Evolutionary conservation across 2,113 vertebrate species (phyloP).

Genomic region (Tyto alba): DNA sequence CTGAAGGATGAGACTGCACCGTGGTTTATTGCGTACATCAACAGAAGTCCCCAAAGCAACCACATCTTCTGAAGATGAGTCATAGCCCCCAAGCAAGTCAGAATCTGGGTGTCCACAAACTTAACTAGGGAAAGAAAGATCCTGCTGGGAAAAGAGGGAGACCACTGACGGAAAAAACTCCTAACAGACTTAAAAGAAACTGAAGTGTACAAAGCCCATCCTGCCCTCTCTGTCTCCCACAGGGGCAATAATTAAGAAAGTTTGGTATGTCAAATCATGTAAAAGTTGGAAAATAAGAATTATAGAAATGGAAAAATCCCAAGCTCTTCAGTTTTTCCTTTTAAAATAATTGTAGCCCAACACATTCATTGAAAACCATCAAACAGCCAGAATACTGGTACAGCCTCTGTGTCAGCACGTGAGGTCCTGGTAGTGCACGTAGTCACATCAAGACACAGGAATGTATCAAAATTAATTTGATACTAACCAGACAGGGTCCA

Average conservation of each 20-base stretch:
- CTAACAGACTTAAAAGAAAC: neutral
- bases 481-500: neutral
- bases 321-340: neutral
- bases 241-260: neutral
- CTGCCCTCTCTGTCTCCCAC: neutral
- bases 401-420: neutral
- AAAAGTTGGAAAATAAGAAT: neutral
- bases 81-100: constrained; percentile 43
- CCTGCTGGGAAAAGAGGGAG: constrained; percentile 57
- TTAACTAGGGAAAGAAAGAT: constrained; percentile 56
- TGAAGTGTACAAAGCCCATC: constrained; percentile 20
- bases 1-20: neutral
- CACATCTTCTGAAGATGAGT: constrained; percentile 63
- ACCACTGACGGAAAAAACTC: constrained; percentile 36
- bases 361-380: neutral
- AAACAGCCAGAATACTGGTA: neutral
- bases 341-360: neutral
- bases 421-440: neutral
- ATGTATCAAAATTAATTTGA: neutral
- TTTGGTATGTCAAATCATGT: neutral
- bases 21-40: constrained; percentile 14
- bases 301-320: neutral
- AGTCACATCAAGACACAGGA: neutral
- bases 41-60: constrained; percentile 67
- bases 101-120: constrained; percentile 51